Conservation (phyloP, 2,113 vertebrate genomes). For the Oreochromis niloticus region DNA sequence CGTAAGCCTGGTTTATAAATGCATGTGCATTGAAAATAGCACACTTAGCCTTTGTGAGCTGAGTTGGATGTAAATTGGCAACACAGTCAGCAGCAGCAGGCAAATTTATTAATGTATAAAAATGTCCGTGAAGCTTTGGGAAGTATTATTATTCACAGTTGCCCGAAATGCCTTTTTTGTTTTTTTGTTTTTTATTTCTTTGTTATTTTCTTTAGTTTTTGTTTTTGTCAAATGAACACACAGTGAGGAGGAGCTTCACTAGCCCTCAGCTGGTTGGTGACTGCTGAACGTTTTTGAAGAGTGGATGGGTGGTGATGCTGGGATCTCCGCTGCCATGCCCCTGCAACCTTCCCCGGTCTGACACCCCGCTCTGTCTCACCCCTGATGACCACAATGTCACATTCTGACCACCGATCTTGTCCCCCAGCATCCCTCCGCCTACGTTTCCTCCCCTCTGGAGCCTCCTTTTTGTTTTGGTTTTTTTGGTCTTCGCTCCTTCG, state of each 20-base stretch:
- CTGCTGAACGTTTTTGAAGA: conserved; percentile 40
- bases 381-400: not conserved
- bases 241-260: not conserved
- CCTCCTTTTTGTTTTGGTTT: not conserved
- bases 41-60: not conserved
- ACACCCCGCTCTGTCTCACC: conserved; percentile 58
- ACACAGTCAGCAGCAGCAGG: not conserved
- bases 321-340: conserved; percentile 55
- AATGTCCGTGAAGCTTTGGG: not conserved
- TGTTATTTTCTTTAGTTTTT: not conserved
- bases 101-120: not conserved
- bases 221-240: not conserved
- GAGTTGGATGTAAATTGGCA: not conserved
- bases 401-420: not conserved
- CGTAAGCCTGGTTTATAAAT: conserved; percentile 5
- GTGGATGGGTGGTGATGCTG: conserved; percentile 57
- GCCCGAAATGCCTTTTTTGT: not conserved
- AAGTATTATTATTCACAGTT: not conserved
- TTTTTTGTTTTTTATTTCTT: not conserved
- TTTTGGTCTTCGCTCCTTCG: not conserved
- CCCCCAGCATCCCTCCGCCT: conserved; percentile 6
- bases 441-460: not conserved
- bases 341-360: conserved; percentile 42
- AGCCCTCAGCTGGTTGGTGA: conserved; percentile 23
- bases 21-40: conserved; percentile 7